phyloP scores from a whole-genome alignment of 2,888 invertebrate genomes.

The Pecten maximus region DNA sequence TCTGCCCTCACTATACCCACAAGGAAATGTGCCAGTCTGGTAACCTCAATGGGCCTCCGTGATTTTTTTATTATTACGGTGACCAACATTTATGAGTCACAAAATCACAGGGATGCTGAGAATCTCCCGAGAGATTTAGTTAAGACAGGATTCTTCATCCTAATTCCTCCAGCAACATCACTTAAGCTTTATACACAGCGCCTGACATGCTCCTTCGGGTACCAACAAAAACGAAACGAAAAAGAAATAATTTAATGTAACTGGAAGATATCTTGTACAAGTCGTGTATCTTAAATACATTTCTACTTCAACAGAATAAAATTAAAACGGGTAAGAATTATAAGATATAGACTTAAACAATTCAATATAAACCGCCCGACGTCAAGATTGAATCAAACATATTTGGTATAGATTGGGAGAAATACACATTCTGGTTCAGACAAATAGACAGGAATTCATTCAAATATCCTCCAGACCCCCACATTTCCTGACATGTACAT shows the following conservation, averaged over 20 bases:
- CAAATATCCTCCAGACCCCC: background rate
- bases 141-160: too few relatives aligned
- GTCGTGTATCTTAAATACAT: too few relatives aligned
- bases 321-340: too few relatives aligned
- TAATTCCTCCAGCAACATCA: too few relatives aligned
- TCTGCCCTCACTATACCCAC: background rate
- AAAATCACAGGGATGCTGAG: background rate
- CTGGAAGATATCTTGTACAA: too few relatives aligned
- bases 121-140: background rate
- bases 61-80: background rate
- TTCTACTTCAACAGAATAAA: too few relatives aligned
- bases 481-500: background rate
- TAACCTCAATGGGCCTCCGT: background rate
- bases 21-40: background rate
- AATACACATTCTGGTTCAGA: too few relatives aligned
- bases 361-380: too few relatives aligned
- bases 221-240: background rate
- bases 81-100: background rate
- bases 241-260: background rate
- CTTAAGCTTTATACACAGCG: too few relatives aligned
- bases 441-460: background rate
- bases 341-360: too few relatives aligned
- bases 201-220: background rate
- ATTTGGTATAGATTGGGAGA: too few relatives aligned
- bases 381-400: too few relatives aligned